Evolutionary conservation across 2,888 invertebrate species (phyloP).

Genomic region (Ctena decussata): DNA sequence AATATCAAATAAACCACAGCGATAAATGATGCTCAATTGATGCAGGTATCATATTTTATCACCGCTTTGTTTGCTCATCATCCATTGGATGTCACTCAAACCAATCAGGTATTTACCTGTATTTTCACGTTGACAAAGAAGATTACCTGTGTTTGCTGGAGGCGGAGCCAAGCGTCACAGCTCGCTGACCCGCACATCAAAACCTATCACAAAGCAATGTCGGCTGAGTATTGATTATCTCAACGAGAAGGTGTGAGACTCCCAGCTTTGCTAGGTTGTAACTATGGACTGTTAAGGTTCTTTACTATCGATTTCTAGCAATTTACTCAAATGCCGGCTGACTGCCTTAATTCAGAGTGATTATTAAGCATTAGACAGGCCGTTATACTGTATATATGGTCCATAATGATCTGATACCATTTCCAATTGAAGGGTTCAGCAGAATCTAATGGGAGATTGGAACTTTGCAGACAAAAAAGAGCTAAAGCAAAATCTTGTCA

Average conservation of each 20-base stretch:
- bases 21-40: slow-evolving; percentile 25
- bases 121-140: slow-evolving; percentile 25
- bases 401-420: neutral
- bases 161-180: slow-evolving; percentile 30
- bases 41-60: slow-evolving; percentile 49
- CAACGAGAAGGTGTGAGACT: neutral
- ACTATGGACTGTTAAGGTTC: neutral
- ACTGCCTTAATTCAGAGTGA: neutral
- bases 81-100: slow-evolving; percentile 45
- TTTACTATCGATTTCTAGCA: neutral
- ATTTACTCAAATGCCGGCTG: slow-evolving; percentile 9
- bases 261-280: neutral
- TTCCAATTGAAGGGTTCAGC: neutral
- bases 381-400: neutral
- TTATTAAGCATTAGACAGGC: neutral
- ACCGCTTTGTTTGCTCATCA: slow-evolving; percentile 11
- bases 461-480: neutral
- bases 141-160: slow-evolving; percentile 50
- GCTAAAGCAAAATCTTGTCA: neutral
- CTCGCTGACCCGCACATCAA: neutral
- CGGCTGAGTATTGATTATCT: neutral
- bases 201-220: slow-evolving; percentile 8
- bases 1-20: slow-evolving; percentile 19
- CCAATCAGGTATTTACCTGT: slow-evolving; percentile 59
- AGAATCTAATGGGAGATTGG: neutral